phyloP scores from a whole-genome alignment of 2,797 vertebrate species.

The Florisuga fusca region DNA sequence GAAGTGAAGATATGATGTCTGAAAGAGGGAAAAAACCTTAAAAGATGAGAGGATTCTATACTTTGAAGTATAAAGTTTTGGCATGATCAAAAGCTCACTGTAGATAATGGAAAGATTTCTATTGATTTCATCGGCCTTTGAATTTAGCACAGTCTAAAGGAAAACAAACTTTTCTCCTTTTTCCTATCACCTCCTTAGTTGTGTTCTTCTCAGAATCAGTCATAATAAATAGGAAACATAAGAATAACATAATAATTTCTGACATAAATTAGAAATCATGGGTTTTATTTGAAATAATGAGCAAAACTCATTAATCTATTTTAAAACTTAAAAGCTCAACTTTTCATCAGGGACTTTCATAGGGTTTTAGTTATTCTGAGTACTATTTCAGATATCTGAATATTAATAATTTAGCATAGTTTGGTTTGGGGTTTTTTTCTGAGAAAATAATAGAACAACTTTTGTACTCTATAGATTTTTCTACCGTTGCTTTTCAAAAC shows the following conservation, averaged over 20 bases:
- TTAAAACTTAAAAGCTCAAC: not conserved
- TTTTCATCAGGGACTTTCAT: not conserved
- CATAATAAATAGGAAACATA: not conserved
- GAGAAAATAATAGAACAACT: not conserved
- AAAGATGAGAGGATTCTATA: not conserved
- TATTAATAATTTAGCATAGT: not conserved
- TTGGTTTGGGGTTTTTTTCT: not conserved
- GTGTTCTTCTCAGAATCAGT: not conserved
- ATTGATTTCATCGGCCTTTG: not conserved
- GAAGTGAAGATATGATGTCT: not conserved
- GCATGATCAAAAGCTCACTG: constrained; percentile 12
- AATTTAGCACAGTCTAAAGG: not conserved
- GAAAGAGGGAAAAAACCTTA: not conserved
- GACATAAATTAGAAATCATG: not conserved
- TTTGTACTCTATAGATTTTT: not conserved
- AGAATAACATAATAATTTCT: too few relatives aligned
- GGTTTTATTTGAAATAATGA: not conserved
- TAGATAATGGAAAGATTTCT: not conserved
- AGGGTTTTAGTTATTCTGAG: not conserved
- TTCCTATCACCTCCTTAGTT: not conserved
- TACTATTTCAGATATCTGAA: not conserved
- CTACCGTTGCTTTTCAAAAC: not conserved
- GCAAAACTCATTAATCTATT: not conserved
- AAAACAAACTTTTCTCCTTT: not conserved
- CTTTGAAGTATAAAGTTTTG: constrained; percentile 25